Conservation (phyloP, 1,140 invertebrate species). For the Holotrichia oblita region DNA sequence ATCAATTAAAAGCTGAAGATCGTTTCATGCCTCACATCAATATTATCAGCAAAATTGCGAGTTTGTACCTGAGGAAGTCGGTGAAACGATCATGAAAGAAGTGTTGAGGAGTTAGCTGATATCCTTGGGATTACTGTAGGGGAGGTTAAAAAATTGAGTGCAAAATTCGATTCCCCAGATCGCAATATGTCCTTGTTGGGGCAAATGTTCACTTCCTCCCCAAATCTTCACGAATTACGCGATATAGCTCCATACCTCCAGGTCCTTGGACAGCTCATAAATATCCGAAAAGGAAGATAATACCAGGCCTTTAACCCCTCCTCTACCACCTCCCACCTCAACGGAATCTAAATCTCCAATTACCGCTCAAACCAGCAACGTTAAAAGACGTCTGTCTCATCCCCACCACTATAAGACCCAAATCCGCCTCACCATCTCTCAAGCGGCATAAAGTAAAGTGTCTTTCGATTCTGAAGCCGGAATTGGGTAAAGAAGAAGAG, state of each 20-base stretch:
- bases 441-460: slow-evolving; percentile 55
- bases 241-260: slow-evolving; percentile 80
- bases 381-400: not conserved
- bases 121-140: slow-evolving; percentile 66
- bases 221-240: slow-evolving; percentile 78
- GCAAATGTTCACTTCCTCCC: slow-evolving; percentile 83
- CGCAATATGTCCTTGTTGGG: slow-evolving; percentile 72
- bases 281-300: slow-evolving; percentile 74
- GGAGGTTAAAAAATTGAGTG: slow-evolving; percentile 73
- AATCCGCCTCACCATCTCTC: slow-evolving; percentile 61
- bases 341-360: not conserved
- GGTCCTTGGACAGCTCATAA: slow-evolving; percentile 81
- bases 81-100: slow-evolving; percentile 59
- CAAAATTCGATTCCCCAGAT: slow-evolving; percentile 71
- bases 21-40: slow-evolving; percentile 88
- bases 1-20: slow-evolving; percentile 73
- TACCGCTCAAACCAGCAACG: too few species aligned
- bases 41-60: slow-evolving; percentile 84
- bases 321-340: slow-evolving; percentile 60
- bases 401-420: slow-evolving; percentile 54
- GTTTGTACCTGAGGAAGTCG: slow-evolving; percentile 62
- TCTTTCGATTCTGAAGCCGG: slow-evolving; percentile 70
- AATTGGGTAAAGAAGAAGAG: slow-evolving; percentile 61
- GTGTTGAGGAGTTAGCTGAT: slow-evolving; percentile 57
- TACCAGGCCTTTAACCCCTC: slow-evolving; percentile 68